Evolutionary conservation across 2,888 invertebrate species (phyloP).

Genomic region (Andrena bicolor): DNA sequence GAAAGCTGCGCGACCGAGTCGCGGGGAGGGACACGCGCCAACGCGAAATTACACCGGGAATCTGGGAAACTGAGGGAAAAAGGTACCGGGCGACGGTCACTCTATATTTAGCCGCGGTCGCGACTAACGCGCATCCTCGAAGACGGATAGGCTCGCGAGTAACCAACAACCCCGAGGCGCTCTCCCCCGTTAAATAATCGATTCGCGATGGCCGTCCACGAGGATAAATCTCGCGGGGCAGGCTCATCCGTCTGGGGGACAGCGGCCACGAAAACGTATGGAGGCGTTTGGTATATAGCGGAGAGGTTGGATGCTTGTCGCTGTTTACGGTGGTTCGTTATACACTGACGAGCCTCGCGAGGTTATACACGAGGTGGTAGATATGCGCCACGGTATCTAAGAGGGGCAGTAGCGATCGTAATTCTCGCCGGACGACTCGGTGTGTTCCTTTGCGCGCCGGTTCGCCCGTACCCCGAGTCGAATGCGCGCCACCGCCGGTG

Average conservation of each 20-base stretch:
- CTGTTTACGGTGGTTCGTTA: conserved; percentile 77
- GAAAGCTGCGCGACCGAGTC: neutral
- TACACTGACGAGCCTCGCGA: conserved; percentile 74
- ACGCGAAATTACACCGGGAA: too few species aligned
- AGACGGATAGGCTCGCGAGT: conserved; percentile 29
- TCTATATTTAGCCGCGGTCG: conserved; percentile 34
- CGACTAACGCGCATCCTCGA: neutral
- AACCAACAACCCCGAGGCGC: conserved; percentile 55
- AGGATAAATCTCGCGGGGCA: conserved; percentile 75
- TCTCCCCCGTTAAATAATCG: conserved; percentile 77
- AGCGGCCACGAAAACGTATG: conserved; percentile 65
- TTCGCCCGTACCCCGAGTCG: conserved; percentile 42
- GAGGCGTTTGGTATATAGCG: conserved; percentile 66
- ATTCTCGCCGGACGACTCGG: conserved; percentile 68
- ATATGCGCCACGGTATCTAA: conserved; percentile 76
- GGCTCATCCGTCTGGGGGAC: conserved; percentile 75
- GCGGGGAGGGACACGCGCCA: conserved; percentile 5
- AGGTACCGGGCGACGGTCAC: neutral
- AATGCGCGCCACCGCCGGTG: conserved; percentile 9
- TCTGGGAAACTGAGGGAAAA: too few species aligned
- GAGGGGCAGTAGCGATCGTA: conserved; percentile 80
- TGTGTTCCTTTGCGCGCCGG: conserved; percentile 65
- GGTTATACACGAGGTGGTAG: conserved; percentile 74
- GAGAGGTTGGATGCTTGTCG: conserved; percentile 58
- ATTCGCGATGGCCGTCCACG: conserved; percentile 78